Evolutionary conservation across 1,140 invertebrate species (phyloP).

Genomic region (Oryctes rhinoceros): DNA sequence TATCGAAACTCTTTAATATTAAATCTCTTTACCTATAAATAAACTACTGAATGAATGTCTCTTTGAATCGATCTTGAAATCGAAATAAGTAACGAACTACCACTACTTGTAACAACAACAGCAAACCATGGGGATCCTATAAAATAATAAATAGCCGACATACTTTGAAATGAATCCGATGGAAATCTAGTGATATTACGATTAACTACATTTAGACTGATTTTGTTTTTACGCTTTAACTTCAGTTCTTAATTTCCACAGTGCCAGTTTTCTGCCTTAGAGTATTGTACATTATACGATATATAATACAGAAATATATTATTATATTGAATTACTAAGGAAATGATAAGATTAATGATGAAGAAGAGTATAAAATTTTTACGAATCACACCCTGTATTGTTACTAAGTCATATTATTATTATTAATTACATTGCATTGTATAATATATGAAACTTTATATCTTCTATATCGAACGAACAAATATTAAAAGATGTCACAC

Average conservation of each 20-base stretch:
- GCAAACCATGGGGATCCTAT: neutral
- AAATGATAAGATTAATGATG: neutral
- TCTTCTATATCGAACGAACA: neutral
- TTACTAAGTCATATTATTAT: neutral
- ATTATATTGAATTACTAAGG: neutral
- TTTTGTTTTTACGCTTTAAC: constrained; percentile 28
- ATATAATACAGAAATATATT: constrained; percentile 38
- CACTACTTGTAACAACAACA: neutral
- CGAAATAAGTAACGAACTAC: neutral
- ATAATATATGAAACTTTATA: constrained; percentile 12
- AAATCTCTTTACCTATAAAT: neutral
- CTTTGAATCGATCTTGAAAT: neutral
- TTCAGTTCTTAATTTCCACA: constrained; percentile 19
- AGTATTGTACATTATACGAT: constrained; percentile 36
- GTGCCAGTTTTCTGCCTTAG: constrained; percentile 33
- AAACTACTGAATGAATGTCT: neutral
- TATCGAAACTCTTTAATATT: constrained; percentile 6
- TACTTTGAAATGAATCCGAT: neutral
- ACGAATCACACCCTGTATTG: constrained; percentile 22
- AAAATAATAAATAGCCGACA: too few species aligned
- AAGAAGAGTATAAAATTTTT: constrained; percentile 29
- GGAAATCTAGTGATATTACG: constrained; percentile 25
- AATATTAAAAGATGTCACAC: neutral
- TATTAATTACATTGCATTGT: constrained; percentile 9
- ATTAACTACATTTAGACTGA: constrained; percentile 28